Evolutionary conservation across 2,888 invertebrate genomes (phyloP).

Genomic region (Eupelmus urozonus): DNA sequence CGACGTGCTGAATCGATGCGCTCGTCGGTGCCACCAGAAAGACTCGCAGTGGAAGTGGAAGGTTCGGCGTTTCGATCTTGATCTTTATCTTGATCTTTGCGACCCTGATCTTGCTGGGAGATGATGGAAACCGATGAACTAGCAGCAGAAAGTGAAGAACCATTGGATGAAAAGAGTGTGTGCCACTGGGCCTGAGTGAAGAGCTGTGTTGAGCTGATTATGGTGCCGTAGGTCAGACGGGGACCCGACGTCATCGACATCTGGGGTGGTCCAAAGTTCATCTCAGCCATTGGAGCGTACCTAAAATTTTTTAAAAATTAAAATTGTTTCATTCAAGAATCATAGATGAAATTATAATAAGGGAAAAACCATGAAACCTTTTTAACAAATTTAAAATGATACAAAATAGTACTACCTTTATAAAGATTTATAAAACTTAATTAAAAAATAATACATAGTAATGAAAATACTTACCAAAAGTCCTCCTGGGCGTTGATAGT

Average conservation of each 20-base stretch:
- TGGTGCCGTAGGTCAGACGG: constrained; percentile 72
- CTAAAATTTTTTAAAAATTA: constrained; percentile 23
- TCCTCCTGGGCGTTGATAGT: constrained; percentile 73
- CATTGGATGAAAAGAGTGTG: too few species aligned
- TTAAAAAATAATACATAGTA: too few species aligned
- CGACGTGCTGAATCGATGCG: constrained; percentile 72
- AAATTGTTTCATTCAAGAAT: background rate
- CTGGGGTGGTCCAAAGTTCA: constrained; percentile 75
- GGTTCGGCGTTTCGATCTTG: background rate
- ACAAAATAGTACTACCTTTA: too few species aligned
- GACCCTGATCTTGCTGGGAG: background rate
- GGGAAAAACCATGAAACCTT: too few species aligned
- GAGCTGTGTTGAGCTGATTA: constrained; percentile 74
- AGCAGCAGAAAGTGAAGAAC: constrained; percentile 19
- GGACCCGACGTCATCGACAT: constrained; percentile 75
- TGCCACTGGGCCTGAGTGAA: constrained; percentile 74
- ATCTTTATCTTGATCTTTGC: constrained; percentile 2
- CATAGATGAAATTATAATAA: too few species aligned
- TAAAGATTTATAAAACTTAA: too few species aligned
- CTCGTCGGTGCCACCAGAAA: constrained; percentile 61
- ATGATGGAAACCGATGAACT: background rate
- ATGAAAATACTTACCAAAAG: constrained; percentile 67
- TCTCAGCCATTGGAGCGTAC: constrained; percentile 75
- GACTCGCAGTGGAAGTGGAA: background rate
- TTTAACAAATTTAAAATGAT: too few species aligned